These are phyloP conservation scores for Nothoprocta pentlandii DNA, from an alignment of 2,113 vertebrate species.

Conservation along the genomic window DNA sequence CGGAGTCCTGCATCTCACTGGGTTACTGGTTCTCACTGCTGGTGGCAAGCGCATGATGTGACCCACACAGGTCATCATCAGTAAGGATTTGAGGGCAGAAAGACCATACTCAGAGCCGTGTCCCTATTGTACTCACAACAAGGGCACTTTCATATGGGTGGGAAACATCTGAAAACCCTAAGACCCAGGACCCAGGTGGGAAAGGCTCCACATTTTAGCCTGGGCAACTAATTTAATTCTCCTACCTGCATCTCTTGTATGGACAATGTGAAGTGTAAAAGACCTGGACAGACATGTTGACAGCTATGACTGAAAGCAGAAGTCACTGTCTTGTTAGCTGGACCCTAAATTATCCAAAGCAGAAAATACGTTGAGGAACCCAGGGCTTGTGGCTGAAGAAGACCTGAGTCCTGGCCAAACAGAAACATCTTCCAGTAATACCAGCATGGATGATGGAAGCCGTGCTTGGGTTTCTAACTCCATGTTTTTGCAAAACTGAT, in stretches of 20 bases:
- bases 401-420: no score
- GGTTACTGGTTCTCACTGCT: background rate
- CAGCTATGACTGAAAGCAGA: background rate
- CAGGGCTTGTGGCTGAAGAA: fast-evolving
- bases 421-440: no score
- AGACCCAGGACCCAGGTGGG: background rate
- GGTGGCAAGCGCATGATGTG: background rate
- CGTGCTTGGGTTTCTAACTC: no score
- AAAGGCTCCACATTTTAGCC: background rate
- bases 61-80: background rate
- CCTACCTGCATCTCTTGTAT: no score
- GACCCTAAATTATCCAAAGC: fast-evolving
- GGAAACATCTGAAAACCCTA: background rate
- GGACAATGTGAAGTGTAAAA: background rate
- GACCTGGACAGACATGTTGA: background rate
- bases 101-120: no score
- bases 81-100: background rate
- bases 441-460: no score
- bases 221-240: background rate
- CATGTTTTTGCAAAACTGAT: background rate
- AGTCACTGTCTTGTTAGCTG: background rate
- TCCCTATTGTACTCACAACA: background rate
- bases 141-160: background rate
- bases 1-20: background rate
- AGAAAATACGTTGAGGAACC: fast-evolving